Evolutionary conservation across 1,140 invertebrate species (phyloP), one percentile per base, ranked within the genome.

Genomic region (Caerostris extrusa): DNA sequence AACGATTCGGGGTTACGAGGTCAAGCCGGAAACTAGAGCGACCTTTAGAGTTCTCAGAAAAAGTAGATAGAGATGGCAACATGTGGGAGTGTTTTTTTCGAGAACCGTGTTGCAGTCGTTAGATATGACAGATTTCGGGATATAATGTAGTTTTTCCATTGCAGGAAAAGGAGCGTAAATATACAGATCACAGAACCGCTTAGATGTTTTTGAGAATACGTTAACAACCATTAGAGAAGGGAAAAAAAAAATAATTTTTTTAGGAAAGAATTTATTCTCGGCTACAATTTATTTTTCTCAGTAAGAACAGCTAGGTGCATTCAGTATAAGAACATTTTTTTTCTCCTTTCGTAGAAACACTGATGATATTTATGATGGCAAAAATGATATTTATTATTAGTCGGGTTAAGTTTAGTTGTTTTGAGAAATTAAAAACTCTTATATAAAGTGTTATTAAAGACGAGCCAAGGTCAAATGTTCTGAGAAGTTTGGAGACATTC

Each of bases 91-190:
- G 10, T 50, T 77, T 77, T n/a, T 77, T 77, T 77, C 71, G 71
- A 77, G 71, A 77, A 77, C 19, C 8, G 71, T 34, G 34, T 77
- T 77, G 71, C 71, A 77, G 34, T 77, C 71, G 71, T 53, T 77
- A 77, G 71, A 77, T 77, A 77, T 77, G 71, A 77, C 71, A 50
- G 71, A 77, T 77, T 77, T 77, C 71, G 71, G 71, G 50, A 77
- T 77, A 77, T 77, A 77, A 77, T 77, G 71, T 53, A 34, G 71
- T 77, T 77, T 34, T 77, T 53, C 71, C 71, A 50, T 77, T 77
- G 34, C 71, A 50, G 71, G 71, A 77, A 77, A 77, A 77, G 12
- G 71, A 77, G 10, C 71, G 71, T 77, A 77, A 77, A 77, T 77
- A 77, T 53, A 77, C 71, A 77, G 19, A 77, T 77, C 50, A 77